Base-by-base conservation (phyloP, 2,113 vertebrate genomes). In the Austrofundulus limnaeus region DNA sequence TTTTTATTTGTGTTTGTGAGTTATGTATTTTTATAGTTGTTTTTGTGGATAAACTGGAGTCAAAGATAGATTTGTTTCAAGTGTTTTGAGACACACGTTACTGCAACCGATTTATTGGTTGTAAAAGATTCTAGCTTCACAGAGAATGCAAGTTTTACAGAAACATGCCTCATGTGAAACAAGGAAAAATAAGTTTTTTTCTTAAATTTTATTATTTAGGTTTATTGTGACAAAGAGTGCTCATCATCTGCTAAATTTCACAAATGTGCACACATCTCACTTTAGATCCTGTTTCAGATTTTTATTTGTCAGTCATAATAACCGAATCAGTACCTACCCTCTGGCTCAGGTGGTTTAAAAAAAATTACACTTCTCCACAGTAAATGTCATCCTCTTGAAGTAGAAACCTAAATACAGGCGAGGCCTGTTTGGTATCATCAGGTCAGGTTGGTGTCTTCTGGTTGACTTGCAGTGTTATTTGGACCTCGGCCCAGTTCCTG, bases 401-500 rank as follows among this genome's bases (percentile, higher is more conserved):
- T 66, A 52, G 64, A 71, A 76, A 61, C 11, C 56, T 60, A 77
- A 80, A 85, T 62, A 65, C 74, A 75, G 63, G 9, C 24, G 6
- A 45, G 61, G 66, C 77, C 87, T 89, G 87, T 75, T 89, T 69
- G 84, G 70, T 77, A 58, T 85, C 81, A 82, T 47, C 52, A 49
- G 47, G 70, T 50, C 73, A 67, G 62, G 55, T 62, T 46, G 1
- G 66, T 11, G 38, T 83, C 80, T 77, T 75, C 74, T 65, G 72
- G 51, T 50, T 60, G 63, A 66, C 52, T 38, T 68, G 66, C 63
- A 51, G 50, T 50, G 20, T 69, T 79, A 48, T 67, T 81, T 87
- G 86, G 88, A 82, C 24, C n/a, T 66, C 61, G 61, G 83, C 86
- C 81, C 73, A 77, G 75, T 72, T 87, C 63, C 82, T 81, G 75